Evolutionary conservation across 2,888 invertebrate species (phyloP).

Genomic region (Conus canariensis): DNA sequence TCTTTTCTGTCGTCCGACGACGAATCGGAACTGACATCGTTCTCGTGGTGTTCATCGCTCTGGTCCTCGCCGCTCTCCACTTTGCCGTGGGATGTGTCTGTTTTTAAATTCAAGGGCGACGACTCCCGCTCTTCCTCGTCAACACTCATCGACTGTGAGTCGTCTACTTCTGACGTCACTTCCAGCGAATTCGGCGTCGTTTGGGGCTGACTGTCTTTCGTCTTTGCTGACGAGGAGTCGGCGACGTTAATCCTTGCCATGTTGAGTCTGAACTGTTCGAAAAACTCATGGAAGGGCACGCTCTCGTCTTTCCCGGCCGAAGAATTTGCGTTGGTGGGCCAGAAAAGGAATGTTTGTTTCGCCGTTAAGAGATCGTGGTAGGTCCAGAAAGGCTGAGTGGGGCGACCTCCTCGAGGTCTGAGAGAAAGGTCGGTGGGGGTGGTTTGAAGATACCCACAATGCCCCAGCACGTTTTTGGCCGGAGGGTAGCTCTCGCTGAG

Average conservation of each 20-base stretch:
- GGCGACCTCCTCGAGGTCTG: not conserved
- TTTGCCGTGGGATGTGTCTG: not conserved
- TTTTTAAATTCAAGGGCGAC: not conserved
- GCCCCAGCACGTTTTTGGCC: not conserved
- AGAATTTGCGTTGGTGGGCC: not conserved
- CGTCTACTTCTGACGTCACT: not conserved
- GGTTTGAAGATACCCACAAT: not conserved
- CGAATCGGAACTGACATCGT: not conserved
- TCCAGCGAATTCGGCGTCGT: not conserved
- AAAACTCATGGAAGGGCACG: not conserved
- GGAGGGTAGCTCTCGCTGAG: slow-evolving; percentile 18
- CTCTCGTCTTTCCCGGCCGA: not conserved
- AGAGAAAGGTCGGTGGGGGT: not conserved
- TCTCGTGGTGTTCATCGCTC: not conserved
- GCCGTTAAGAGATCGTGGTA: no score
- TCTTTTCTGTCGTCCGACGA: not conserved
- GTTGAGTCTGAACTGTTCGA: not conserved
- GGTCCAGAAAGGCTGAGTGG: no score
- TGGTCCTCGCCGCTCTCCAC: not conserved
- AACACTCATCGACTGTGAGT: not conserved
- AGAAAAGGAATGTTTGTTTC: no score
- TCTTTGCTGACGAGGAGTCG: no score
- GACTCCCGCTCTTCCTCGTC: not conserved
- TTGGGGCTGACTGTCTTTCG: no score
- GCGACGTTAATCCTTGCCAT: not conserved